phyloP scores from a whole-genome alignment of 2,797 vertebrate genomes.

The Poeciliopsis paucimaculata region DNA sequence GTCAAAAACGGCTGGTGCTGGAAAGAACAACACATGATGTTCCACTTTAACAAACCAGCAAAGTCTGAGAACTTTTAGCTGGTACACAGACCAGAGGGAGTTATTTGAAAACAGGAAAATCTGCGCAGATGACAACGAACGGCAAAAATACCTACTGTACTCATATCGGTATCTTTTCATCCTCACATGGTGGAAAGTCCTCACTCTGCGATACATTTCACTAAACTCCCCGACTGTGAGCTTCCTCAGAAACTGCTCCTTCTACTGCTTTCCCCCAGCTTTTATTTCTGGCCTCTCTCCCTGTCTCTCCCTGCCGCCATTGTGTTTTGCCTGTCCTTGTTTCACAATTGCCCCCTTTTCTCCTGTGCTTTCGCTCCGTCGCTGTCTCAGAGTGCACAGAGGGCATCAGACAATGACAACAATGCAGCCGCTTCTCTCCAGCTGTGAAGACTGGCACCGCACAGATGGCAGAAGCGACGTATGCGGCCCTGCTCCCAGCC shows the following conservation, averaged over 20 bases:
- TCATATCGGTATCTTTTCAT: conserved; percentile 60
- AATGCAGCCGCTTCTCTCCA: conserved; percentile 50
- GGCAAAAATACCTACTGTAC: conserved; percentile 66
- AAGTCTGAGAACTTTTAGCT: neutral
- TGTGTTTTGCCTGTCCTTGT: conserved; percentile 62
- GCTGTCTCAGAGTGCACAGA: conserved; percentile 51
- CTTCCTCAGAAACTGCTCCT: neutral
- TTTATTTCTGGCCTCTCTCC: conserved; percentile 46
- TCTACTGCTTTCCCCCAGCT: conserved; percentile 34
- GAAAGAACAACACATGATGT: neutral
- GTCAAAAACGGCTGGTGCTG: conserved; percentile 17
- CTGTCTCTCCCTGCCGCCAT: conserved; percentile 65
- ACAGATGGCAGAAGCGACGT: conserved; percentile 41
- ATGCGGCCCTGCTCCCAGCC: conserved; percentile 26
- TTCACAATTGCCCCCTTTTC: conserved; percentile 67
- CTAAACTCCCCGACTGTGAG: neutral
- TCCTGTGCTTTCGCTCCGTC: conserved; percentile 45
- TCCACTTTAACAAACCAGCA: neutral
- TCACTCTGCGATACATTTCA: conserved; percentile 63
- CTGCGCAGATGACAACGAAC: conserved; percentile 18
- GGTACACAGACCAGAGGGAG: neutral
- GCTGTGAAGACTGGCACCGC: conserved; percentile 66
- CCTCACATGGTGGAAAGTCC: conserved; percentile 62
- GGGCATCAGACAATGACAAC: conserved; percentile 69
- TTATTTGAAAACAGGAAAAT: conserved; percentile 3